phyloP scores from a whole-genome alignment of 2,797 vertebrate genomes.

The Chloroceryle amazona region DNA sequence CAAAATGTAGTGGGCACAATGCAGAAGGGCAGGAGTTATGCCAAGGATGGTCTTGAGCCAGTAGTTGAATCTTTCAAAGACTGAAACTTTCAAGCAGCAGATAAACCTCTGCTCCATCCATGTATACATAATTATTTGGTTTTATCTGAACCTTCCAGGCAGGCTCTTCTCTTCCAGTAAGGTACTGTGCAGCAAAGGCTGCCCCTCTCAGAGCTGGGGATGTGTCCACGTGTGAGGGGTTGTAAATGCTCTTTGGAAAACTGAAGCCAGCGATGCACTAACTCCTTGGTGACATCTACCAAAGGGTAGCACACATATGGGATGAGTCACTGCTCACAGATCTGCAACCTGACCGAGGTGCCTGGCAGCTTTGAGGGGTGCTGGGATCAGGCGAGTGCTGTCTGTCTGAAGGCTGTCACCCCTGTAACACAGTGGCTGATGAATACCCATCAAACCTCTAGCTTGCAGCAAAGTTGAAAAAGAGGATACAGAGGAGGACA shows the following conservation, averaged over 20 bases:
- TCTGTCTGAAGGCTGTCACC: background rate
- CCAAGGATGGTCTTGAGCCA: background rate
- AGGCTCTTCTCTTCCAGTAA: no score
- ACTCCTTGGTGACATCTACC: background rate
- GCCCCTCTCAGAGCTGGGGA: background rate
- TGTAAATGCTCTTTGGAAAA: background rate
- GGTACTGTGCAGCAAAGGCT: background rate
- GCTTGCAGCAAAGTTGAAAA: background rate
- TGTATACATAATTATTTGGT: background rate
- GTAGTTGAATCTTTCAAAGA: background rate
- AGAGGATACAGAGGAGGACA: background rate
- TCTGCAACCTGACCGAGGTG: accelerated
- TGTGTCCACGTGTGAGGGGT: no score
- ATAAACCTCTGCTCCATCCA: background rate
- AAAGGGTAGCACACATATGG: background rate
- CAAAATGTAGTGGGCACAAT: background rate
- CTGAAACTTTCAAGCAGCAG: background rate
- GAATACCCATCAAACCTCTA: background rate
- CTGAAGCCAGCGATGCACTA: background rate
- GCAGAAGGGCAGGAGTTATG: background rate
- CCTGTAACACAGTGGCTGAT: background rate
- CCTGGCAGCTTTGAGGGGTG: background rate
- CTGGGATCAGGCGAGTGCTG: background rate
- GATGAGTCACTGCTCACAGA: background rate
- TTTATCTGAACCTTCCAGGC: background rate